These are phyloP conservation scores for Drosophila villosipedis DNA, from an alignment of 2,888 invertebrate species.

Conservation along the genomic window DNA sequence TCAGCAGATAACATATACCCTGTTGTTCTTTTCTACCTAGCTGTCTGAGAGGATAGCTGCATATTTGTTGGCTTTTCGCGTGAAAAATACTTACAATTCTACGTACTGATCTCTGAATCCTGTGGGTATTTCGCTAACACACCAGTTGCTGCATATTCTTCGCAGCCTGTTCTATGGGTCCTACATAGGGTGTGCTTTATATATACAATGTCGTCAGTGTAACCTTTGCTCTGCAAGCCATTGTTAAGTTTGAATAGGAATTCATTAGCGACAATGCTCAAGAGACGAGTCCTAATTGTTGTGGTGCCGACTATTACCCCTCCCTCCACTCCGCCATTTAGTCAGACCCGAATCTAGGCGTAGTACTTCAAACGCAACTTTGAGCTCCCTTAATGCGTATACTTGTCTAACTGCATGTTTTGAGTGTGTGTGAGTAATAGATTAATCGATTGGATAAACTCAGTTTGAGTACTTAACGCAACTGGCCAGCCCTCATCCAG, in stretches of 20 bases:
- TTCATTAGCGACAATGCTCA: not conserved
- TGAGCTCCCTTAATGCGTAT: not conserved
- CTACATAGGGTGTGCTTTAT: not conserved
- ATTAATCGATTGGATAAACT: not conserved
- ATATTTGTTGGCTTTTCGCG: not conserved
- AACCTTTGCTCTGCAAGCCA: not conserved
- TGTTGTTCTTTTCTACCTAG: not conserved
- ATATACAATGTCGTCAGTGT: not conserved
- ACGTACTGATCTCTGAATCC: not conserved
- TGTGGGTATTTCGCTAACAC: not conserved
- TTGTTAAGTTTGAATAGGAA: not conserved
- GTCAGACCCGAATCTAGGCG: not conserved
- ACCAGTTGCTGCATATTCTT: not conserved
- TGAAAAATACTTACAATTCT: not conserved
- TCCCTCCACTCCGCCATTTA: not conserved
- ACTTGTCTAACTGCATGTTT: not conserved
- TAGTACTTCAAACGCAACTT: not conserved
- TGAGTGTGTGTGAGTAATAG: not conserved
- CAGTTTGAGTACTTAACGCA: conserved; percentile 3
- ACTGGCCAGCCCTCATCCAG: not conserved
- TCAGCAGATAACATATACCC: not conserved
- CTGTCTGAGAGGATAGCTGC: not conserved
- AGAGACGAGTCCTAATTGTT: not conserved
- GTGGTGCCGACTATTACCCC: not conserved
- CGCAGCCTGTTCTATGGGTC: not conserved